Conservation (phyloP, 2,888 invertebrate genomes). For the Zelleria hepariella region DNA sequence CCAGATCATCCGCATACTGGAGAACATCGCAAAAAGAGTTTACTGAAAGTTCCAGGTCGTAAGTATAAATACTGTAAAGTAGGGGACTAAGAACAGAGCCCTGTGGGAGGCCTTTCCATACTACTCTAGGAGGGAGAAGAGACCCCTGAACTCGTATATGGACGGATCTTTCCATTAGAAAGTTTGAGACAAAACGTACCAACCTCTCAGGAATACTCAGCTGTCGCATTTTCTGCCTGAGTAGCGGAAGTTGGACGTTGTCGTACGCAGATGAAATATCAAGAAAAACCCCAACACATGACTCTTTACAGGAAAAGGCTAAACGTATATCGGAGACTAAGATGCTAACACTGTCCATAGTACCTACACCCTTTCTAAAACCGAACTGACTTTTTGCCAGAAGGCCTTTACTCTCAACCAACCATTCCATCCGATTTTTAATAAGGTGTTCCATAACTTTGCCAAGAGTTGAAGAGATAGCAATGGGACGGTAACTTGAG, state of each 20-base stretch:
- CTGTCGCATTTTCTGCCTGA: conserved; percentile 14
- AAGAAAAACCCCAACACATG: conserved; percentile 11
- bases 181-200: background rate
- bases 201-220: conserved; percentile 11
- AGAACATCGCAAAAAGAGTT: no score
- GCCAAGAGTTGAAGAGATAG: conserved; percentile 9
- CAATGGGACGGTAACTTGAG: conserved; percentile 12
- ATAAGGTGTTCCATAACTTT: conserved; percentile 14
- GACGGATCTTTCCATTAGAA: background rate
- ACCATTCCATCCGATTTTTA: conserved; percentile 15
- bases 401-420: conserved; percentile 8
- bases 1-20: conserved; percentile 16
- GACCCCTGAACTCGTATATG: background rate
- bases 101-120: conserved; percentile 16
- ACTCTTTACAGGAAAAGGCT: background rate
- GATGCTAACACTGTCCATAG: background rate
- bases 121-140: conserved; percentile 2
- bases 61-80: conserved; percentile 13
- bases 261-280: conserved; percentile 15
- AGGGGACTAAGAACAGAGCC: conserved; percentile 16
- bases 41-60: conserved; percentile 8
- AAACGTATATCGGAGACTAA: background rate
- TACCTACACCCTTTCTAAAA: conserved; percentile 15
- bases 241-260: conserved; percentile 16
- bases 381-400: conserved; percentile 13